Evolutionary conservation across 2,113 vertebrate genomes (phyloP).

Genomic region (Spea bombifrons): DNA sequence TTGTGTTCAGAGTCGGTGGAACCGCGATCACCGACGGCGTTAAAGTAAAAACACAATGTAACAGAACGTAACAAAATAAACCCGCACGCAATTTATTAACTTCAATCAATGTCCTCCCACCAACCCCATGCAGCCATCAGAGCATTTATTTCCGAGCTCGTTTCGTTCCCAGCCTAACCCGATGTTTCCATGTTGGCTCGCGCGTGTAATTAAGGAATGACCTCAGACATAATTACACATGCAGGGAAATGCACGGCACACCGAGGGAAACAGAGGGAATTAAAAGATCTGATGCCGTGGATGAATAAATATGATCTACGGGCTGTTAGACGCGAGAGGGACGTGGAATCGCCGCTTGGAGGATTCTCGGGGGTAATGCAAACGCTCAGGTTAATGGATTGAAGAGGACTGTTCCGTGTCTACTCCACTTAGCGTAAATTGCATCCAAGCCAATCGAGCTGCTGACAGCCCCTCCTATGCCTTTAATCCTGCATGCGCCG

Average conservation of each 20-base stretch:
- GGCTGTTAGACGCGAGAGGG: background rate
- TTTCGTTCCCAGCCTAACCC: no score
- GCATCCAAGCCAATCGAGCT: background rate
- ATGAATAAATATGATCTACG: background rate
- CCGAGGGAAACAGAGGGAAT: background rate
- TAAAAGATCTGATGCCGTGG: background rate
- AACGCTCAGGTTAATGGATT: constrained; percentile 22
- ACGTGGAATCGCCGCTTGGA: background rate
- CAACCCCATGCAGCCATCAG: no score
- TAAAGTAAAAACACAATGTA: no score
- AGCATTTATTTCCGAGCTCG: no score
- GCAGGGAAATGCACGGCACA: background rate
- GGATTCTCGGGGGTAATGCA: background rate
- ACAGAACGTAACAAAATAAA: no score
- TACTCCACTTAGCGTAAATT: constrained; percentile 16
- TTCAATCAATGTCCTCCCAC: no score
- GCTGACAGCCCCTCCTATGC: background rate
- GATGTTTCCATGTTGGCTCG: no score
- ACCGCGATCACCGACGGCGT: no score
- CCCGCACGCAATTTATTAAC: no score
- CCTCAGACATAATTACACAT: background rate
- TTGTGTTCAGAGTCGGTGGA: no score
- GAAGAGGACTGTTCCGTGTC: constrained; percentile 22
- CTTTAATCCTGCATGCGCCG: background rate
- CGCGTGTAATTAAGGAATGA: background rate